Conservation (phyloP, 2,113 vertebrate species). For the Stomatorhinus ivindoensis region DNA sequence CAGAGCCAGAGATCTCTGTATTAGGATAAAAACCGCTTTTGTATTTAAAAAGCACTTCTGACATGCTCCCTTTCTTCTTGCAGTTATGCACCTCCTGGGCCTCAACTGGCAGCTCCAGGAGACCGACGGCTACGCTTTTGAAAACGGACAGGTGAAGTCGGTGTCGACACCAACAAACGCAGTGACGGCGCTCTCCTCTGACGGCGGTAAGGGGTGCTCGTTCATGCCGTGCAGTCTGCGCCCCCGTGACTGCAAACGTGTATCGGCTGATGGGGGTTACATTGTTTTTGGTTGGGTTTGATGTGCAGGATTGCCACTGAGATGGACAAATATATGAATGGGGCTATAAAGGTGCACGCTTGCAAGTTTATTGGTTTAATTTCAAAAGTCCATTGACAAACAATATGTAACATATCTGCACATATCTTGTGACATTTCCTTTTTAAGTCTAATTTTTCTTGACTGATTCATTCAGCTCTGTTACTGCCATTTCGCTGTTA, state of each 20-base stretch:
- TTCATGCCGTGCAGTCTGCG: background rate
- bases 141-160: slow-evolving; percentile 83
- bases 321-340: background rate
- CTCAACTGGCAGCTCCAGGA: slow-evolving; percentile 96
- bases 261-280: background rate
- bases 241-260: background rate
- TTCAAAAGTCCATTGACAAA: too few species aligned
- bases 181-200: slow-evolving; percentile 74
- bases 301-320: background rate
- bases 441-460: too few species aligned
- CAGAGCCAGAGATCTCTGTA: background rate
- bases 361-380: too few species aligned
- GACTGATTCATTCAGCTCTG: background rate
- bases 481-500: background rate
- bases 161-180: slow-evolving; percentile 76
- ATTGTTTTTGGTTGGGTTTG: background rate
- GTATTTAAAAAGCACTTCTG: background rate
- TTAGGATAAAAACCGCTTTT: background rate
- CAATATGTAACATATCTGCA: background rate
- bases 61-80: slow-evolving; percentile 33
- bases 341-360: background rate
- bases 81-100: slow-evolving; percentile 95
- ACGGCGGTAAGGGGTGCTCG: slow-evolving; percentile 69
- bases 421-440: background rate
- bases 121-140: slow-evolving; percentile 87